Evolutionary conservation across 2,113 vertebrate species (phyloP).

Genomic region (Sardina pilchardus): DNA sequence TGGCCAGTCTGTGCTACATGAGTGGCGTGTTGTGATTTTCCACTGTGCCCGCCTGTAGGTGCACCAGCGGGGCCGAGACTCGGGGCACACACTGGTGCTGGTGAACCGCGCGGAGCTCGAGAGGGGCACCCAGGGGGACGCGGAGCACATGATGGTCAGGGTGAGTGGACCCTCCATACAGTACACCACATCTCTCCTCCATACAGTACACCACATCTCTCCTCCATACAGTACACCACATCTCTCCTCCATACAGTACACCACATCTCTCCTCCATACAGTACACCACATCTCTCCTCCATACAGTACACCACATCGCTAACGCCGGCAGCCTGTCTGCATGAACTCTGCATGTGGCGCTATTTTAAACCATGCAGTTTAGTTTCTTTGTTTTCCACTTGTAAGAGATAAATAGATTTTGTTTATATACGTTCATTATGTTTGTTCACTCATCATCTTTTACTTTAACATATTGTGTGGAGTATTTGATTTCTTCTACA

Average conservation of each 20-base stretch:
- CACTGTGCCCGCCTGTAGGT: not conserved
- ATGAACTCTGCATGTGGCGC: not conserved
- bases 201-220: not conserved
- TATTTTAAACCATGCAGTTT: not conserved
- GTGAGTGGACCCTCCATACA: not conserved
- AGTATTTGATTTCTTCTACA: no score
- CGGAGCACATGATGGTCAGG: not conserved
- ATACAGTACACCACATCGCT: not conserved
- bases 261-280: not conserved
- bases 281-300: not conserved
- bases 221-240: not conserved
- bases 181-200: no score
- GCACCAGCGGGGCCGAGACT: not conserved
- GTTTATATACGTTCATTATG: no score
- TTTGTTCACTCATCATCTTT: no score
- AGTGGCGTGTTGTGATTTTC: not conserved
- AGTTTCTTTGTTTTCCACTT: no score
- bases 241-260: not conserved
- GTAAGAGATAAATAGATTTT: no score
- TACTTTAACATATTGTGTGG: no score
- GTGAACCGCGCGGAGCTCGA: conserved; percentile 48
- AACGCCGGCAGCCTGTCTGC: not conserved
- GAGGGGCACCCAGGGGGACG: conserved; percentile 32
- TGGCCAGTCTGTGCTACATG: no score
- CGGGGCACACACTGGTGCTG: conserved; percentile 38